Conservation (phyloP, 2,888 invertebrate genomes). For the Drosophila leonis region DNA sequence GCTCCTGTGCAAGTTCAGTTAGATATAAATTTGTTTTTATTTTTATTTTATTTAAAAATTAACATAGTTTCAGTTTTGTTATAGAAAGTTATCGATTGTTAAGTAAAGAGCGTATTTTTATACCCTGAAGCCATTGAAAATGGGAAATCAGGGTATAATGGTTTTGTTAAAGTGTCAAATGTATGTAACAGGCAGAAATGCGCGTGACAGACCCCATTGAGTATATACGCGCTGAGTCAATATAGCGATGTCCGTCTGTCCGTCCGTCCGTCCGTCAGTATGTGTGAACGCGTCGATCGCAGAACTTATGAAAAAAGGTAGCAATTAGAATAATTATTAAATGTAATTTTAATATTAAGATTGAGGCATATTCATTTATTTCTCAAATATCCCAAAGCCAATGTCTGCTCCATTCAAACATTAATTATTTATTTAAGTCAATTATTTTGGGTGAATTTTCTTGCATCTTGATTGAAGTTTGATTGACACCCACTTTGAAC, state of each 20-base stretch:
- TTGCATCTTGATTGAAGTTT: not conserved
- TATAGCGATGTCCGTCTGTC: too few species aligned
- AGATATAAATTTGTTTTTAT: not conserved
- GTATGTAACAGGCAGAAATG: too few species aligned
- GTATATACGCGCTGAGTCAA: too few species aligned
- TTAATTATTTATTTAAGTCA: not conserved
- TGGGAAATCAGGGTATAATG: too few species aligned
- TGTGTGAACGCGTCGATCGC: too few species aligned
- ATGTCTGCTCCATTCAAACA: not conserved
- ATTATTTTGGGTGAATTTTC: not conserved
- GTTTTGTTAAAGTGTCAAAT: too few species aligned
- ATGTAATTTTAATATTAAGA: too few species aligned
- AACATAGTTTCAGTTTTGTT: not conserved
- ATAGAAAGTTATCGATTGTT: not conserved
- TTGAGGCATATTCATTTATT: not conserved
- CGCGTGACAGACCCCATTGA: too few species aligned
- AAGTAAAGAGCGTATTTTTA: not conserved
- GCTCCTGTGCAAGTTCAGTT: not conserved
- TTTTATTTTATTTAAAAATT: not conserved
- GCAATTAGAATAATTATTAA: not conserved
- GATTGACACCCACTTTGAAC: conserved; percentile 16
- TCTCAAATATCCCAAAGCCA: not conserved
- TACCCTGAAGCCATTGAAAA: too few species aligned
- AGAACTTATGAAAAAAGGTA: too few species aligned
- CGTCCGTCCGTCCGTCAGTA: too few species aligned